Conservation (phyloP, 2,888 invertebrate species). For the Melieria picta region DNA sequence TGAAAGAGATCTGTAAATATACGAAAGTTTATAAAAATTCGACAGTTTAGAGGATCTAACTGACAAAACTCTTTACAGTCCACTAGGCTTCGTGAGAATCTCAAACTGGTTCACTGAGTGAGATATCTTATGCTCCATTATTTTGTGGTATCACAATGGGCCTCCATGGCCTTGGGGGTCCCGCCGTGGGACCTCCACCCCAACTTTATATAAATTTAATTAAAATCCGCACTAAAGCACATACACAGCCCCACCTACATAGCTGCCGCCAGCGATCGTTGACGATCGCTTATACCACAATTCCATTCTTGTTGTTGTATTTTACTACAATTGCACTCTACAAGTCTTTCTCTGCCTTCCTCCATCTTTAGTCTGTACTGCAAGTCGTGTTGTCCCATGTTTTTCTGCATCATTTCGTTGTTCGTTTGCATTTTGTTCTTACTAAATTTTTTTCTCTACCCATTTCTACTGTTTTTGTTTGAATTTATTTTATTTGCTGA, state of each 20-base stretch:
- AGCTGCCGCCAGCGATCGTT: background rate
- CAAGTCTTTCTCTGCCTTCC: background rate
- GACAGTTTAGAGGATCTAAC: too few relatives aligned
- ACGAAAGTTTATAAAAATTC: too few relatives aligned
- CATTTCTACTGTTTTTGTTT: constrained; percentile 10
- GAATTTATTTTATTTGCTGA: constrained; percentile 28
- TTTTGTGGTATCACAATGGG: too few relatives aligned
- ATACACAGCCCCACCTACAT: background rate
- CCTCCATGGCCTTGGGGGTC: too few relatives aligned
- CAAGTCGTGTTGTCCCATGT: constrained; percentile 10
- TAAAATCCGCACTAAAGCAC: background rate
- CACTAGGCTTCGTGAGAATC: too few relatives aligned
- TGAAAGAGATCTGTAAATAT: too few relatives aligned
- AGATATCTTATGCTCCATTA: too few relatives aligned
- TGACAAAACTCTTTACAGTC: too few relatives aligned
- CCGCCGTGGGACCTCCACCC: too few relatives aligned
- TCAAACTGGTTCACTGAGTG: too few relatives aligned
- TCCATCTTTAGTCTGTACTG: background rate
- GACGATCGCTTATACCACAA: background rate
- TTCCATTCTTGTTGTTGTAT: too few relatives aligned
- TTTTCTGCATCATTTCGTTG: background rate
- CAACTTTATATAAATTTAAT: too few relatives aligned
- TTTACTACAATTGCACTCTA: background rate
- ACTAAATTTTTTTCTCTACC: background rate
- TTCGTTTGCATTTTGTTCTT: background rate